Evolutionary conservation across 2,113 vertebrate genomes (phyloP).

Genomic region (Plecturocebus donacophilus): DNA sequence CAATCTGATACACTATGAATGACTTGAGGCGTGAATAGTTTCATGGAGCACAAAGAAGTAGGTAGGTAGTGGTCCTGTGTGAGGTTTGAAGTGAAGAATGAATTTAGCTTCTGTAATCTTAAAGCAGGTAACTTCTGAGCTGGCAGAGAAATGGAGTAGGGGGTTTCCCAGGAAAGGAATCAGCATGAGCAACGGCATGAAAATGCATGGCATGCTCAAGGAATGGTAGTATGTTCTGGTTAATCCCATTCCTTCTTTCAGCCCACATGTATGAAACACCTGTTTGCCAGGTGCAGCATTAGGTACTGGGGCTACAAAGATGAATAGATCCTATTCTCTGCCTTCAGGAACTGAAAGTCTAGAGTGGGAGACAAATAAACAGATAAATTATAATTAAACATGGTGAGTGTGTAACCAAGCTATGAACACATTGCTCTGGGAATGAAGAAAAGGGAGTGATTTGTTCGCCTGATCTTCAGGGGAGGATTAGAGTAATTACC

Average conservation of each 20-base stretch:
- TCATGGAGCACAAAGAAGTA: not conserved
- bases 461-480: not conserved
- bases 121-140: not conserved
- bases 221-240: not conserved
- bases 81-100: not conserved
- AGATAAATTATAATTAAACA: not conserved
- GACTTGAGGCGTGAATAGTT: not conserved
- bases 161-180: not conserved
- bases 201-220: not conserved
- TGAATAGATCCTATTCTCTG: not conserved
- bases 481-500: not conserved
- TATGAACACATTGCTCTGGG: not conserved
- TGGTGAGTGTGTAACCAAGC: too few relatives aligned
- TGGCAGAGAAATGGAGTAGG: not conserved
- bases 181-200: conserved; percentile 15
- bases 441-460: not conserved
- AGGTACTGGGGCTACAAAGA: too few relatives aligned
- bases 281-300: not conserved
- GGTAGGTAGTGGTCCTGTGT: not conserved
- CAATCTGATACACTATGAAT: fast-evolving
- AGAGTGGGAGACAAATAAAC: not conserved
- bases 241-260: too few relatives aligned
- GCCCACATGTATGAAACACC: not conserved
- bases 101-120: not conserved
- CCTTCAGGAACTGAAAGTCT: not conserved